Conservation (phyloP, 2,797 vertebrate species). For the Eulemur rubriventer region DNA sequence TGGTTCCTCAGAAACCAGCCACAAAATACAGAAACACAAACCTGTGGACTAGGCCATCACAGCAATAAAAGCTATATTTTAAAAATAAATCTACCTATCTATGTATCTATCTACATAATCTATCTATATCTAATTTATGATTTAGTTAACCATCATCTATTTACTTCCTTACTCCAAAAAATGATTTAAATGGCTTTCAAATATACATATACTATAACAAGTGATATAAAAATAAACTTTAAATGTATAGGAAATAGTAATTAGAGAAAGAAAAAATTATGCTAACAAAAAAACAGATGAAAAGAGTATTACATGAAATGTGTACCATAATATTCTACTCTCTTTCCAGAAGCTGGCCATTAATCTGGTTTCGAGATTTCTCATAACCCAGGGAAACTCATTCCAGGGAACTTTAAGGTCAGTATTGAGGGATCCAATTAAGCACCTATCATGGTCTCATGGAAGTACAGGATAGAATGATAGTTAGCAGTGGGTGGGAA, state of each 20-base stretch:
- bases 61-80: background rate
- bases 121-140: background rate
- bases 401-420: background rate
- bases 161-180: background rate
- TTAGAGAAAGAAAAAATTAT: background rate
- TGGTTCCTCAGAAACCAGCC: conserved; percentile 44
- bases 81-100: background rate
- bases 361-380: background rate
- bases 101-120: background rate
- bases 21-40: background rate
- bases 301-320: background rate
- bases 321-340: background rate
- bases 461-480: background rate
- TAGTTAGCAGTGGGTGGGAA: background rate
- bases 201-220: background rate
- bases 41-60: background rate
- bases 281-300: background rate
- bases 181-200: background rate
- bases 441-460: background rate
- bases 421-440: background rate
- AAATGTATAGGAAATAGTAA: background rate
- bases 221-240: background rate
- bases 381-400: background rate
- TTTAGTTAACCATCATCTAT: background rate
- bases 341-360: background rate